Conservation (phyloP, 2,113 vertebrate genomes). For the Macquaria australasica region DNA sequence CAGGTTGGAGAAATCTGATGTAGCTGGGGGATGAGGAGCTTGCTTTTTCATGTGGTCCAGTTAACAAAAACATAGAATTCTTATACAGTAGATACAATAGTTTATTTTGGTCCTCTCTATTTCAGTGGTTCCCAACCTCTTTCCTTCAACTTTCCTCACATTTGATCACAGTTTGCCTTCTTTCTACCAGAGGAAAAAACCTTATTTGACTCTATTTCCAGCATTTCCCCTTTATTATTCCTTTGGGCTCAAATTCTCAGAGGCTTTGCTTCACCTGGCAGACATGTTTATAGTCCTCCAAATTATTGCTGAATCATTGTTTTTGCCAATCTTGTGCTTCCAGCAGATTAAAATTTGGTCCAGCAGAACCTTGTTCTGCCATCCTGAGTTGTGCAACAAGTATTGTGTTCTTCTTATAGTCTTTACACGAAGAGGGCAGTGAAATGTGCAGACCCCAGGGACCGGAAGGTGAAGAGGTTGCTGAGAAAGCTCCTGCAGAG, state of each 20-base stretch:
- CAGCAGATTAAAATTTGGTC: neutral
- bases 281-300: constrained; percentile 11
- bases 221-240: neutral
- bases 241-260: neutral
- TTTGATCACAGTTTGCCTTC: constrained; percentile 21
- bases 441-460: constrained; percentile 86
- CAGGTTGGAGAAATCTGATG: constrained; percentile 62
- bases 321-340: neutral
- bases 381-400: constrained; percentile 2
- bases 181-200: neutral
- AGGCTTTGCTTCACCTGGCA: neutral
- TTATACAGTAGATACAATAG: constrained; percentile 20
- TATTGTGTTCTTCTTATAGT: constrained; percentile 67
- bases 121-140: neutral
- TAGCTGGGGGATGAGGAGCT: constrained; percentile 54
- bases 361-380: neutral
- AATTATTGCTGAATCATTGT: neutral
- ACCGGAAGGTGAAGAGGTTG: constrained; percentile 86
- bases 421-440: constrained; percentile 87
- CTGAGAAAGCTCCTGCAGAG: constrained; percentile 83
- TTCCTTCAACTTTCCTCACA: neutral
- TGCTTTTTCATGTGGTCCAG: constrained; percentile 55
- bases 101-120: constrained; percentile 16
- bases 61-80: constrained; percentile 57
- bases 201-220: neutral